These are phyloP conservation scores for Capreolus pygargus DNA, from an alignment of 2,113 vertebrate genomes.

Conservation along the genomic window DNA sequence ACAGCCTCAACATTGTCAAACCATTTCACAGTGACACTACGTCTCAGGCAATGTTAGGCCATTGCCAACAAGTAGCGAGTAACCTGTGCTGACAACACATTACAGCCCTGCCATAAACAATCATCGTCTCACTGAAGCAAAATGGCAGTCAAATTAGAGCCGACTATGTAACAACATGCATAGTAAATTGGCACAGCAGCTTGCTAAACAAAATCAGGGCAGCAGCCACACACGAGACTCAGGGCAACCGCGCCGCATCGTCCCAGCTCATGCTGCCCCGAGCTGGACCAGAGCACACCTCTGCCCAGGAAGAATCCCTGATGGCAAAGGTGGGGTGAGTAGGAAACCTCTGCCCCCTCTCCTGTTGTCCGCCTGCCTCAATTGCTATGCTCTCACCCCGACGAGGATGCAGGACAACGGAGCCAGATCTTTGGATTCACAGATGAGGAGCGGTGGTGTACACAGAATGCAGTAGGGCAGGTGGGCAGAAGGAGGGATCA, in stretches of 20 bases:
- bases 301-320: neutral
- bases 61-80: constrained; percentile 75
- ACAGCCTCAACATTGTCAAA: constrained; percentile 71
- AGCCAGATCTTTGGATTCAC: neutral
- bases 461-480: neutral
- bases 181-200: constrained; percentile 75
- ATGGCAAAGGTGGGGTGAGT: neutral
- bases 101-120: constrained; percentile 85
- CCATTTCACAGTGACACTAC: constrained; percentile 70
- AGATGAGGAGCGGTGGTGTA: neutral
- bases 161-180: constrained; percentile 70
- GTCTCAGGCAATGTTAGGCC: constrained; percentile 77
- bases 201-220: constrained; percentile 70
- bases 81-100: constrained; percentile 85
- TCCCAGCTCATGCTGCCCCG: neutral
- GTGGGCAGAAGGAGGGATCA: neutral
- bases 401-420: neutral
- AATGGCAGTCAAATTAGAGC: constrained; percentile 79
- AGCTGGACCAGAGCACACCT: neutral
- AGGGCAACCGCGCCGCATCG: neutral
- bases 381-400: neutral
- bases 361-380: neutral
- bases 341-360: neutral
- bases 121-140: constrained; percentile 75
- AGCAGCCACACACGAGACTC: neutral